Conservation (phyloP, 1,140 invertebrate genomes). For the Cotesia vestalis region DNA sequence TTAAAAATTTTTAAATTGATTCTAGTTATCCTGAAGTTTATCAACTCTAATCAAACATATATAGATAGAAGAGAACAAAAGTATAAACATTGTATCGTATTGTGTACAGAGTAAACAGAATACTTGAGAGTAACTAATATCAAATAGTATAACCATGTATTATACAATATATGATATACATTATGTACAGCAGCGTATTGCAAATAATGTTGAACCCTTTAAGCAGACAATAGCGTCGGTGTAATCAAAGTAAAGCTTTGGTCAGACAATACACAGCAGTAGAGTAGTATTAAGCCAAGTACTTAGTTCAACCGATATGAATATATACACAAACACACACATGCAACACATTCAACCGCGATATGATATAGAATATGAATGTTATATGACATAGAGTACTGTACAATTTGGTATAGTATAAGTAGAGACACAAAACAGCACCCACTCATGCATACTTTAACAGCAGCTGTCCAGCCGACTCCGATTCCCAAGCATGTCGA, state of each 20-base stretch:
- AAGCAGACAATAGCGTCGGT: neutral
- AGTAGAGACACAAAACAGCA: slow-evolving; percentile 56
- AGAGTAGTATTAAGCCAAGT: too few relatives aligned
- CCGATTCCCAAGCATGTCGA: slow-evolving; percentile 62
- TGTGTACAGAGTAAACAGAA: neutral
- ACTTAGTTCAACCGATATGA: neutral
- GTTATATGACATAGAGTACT: neutral
- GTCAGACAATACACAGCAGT: too few relatives aligned
- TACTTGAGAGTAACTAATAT: neutral
- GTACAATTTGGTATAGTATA: slow-evolving; percentile 30
- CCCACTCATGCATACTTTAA: slow-evolving; percentile 61
- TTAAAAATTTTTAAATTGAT: too few relatives aligned
- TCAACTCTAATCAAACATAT: too few relatives aligned
- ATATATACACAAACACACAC: slow-evolving; percentile 10
- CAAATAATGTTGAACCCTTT: neutral
- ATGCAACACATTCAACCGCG: neutral
- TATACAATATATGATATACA: neutral
- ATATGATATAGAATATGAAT: too few relatives aligned
- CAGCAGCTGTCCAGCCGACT: slow-evolving; percentile 55
- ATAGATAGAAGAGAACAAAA: too few relatives aligned
- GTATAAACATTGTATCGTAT: neutral
- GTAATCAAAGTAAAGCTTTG: too few relatives aligned
- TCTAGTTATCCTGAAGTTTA: too few relatives aligned
- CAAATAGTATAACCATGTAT: neutral
- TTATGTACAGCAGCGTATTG: too few relatives aligned